These are phyloP conservation scores for Ctenopoma multispine DNA, from an alignment of 2,797 vertebrate genomes.

Conservation along the genomic window DNA sequence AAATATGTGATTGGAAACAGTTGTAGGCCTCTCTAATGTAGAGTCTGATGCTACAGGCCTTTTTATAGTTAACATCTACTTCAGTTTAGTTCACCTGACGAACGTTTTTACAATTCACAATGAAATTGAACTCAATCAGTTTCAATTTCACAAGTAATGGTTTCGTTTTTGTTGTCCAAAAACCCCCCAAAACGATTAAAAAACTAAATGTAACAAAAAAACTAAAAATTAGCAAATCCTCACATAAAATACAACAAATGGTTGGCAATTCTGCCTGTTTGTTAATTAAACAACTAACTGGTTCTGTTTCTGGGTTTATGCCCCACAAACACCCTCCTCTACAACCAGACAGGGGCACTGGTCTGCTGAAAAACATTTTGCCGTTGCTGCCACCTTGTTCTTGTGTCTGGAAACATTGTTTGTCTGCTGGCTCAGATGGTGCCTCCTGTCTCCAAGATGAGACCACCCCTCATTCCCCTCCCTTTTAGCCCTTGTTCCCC, in stretches of 20 bases:
- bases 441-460: slow-evolving; percentile 69
- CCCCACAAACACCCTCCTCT: background rate
- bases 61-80: too few species aligned
- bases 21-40: background rate
- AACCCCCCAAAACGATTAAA: too few species aligned
- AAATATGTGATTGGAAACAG: slow-evolving; percentile 1
- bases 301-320: background rate
- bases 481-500: slow-evolving; percentile 33
- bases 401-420: slow-evolving; percentile 72
- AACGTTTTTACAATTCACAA: background rate
- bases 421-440: slow-evolving; percentile 76
- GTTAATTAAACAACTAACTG: too few species aligned
- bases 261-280: background rate
- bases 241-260: background rate
- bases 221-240: background rate
- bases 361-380: slow-evolving; percentile 41
- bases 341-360: slow-evolving; percentile 18
- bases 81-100: too few species aligned
- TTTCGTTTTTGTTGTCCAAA: background rate
- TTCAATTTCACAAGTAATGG: background rate
- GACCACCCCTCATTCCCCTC: slow-evolving; percentile 54
- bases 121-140: background rate
- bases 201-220: background rate
- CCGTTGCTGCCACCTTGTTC: slow-evolving; percentile 66
- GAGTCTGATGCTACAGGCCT: background rate